Evolutionary conservation across 2,113 vertebrate species (phyloP).

Genomic region (Mormoops blainvillei): DNA sequence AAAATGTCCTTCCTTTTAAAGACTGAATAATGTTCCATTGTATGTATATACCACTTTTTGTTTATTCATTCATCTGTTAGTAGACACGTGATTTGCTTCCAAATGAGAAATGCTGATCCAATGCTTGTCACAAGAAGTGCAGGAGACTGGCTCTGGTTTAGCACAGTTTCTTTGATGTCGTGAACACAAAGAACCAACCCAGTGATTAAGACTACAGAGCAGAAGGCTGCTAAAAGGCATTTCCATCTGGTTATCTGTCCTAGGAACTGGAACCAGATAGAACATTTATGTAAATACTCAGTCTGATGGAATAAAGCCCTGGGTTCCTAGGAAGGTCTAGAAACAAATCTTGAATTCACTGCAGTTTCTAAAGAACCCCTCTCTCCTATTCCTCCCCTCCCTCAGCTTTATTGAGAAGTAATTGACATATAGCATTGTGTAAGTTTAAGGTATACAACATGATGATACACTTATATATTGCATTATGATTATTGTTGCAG

Average conservation of each 20-base stretch:
- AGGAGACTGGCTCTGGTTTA: not conserved
- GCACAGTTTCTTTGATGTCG: not conserved
- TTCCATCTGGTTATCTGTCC: not conserved
- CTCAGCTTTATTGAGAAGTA: not conserved
- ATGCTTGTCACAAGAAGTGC: not conserved
- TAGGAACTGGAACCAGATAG: not conserved
- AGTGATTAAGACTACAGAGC: not conserved
- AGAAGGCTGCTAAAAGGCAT: slow-evolving; percentile 19
- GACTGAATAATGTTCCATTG: not conserved
- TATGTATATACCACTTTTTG: not conserved
- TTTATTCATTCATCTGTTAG: not conserved
- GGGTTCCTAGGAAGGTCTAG: not conserved
- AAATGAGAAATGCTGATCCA: not conserved
- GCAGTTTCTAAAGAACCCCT: not conserved
- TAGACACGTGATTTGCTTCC: not conserved
- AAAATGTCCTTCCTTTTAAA: not conserved
- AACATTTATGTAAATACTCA: not conserved
- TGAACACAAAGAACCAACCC: not conserved
- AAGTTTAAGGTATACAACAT: not conserved
- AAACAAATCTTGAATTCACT: not conserved
- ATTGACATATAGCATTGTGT: not conserved
- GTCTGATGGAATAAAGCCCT: not conserved
- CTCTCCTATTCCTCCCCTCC: not conserved
- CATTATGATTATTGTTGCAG: not conserved
- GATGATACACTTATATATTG: not conserved